Base-by-base conservation (phyloP, 2,797 vertebrate species). In the Hydrophis major region DNA sequence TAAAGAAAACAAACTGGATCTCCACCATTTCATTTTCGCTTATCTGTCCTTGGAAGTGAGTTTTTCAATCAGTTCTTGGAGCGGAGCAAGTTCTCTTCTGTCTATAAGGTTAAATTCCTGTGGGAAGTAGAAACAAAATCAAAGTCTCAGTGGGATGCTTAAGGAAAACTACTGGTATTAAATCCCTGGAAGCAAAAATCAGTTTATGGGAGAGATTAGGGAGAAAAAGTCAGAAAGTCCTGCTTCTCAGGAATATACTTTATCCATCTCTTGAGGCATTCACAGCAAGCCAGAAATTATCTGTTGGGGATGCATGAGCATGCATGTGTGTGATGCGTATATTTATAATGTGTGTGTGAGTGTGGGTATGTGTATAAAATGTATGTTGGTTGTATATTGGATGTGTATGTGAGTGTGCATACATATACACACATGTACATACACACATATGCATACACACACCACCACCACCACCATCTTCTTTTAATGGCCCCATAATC, bases 21-120 rank as follows among this genome's bases (percentile, higher is more conserved):
- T 89, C 10, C 93, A 94, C 90, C 95, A 94, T 89, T 94, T 47
- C 87, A 91, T 93, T 96, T 93, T 86, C 97, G 98, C 87, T 98
- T 99, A 99, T 99, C 99, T 99, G 96, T 99, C 99, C 97, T 99
- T 99, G 42, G 99, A 99, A 50, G 99, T 99, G 97, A 99, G 98
- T 96, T 99, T 99, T 97, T 99, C 99, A 95, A 99, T 99, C 97
- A 99, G 98, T 98, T 99, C 99, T 97, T 99, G 99, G 92, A 99
- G 98, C 1, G 99, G 99, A 93, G 98, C 99, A 95, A 99, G 97
- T 97, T 99, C 99, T 97, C 98, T 98, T 97, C 99, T 98, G 95
- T 99, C 99, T 92, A 99, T 99, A 95, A 99, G 98, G 97, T 99
- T 99, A 98, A 99, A 99, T 97, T 99, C 99, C 99, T 99, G 89